Evolutionary conservation across 2,888 invertebrate genomes (phyloP), one percentile per base, ranked within the genome.

Genomic region (Eupithecia subumbrata): DNA sequence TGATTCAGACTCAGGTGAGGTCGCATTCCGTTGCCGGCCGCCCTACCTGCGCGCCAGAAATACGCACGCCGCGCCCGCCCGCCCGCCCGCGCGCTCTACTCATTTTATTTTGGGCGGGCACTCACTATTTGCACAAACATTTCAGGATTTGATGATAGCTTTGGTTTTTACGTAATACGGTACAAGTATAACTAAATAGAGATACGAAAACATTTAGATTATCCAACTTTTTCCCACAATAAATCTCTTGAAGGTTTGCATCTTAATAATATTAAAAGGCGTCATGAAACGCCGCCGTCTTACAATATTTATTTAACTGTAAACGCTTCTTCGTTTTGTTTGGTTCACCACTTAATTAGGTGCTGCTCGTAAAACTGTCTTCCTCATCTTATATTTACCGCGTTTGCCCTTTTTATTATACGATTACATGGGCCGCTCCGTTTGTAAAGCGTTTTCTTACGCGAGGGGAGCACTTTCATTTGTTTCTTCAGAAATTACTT

Each of bases 351-450:
- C 95, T 95, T 95, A 95, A 95, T 95, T 95, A 95, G 95, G 93
- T 92, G 91, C 89, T 88, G 93, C 90, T 95, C 95, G 95, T 95
- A 95, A 95, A 95, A 95, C 95, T 95, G 95, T 95, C 95, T 95
- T 94, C 93, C 94, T 95, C 95, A 94, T 95, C 95, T 94, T 94
- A 94, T 95, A 95, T 95, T 95, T 95, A 95, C 94, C 94, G 93
- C 94, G 94, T 94, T 94, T 93, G 94, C 94, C 95, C 95, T 94
- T 95, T 95, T 95, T 95, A 95, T 94, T 95, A 95, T 94, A 91
- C 95, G 95, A 95, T 95, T 94, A 95, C 94, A 92, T 91, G 92
- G 93, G 94, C 93, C 87, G 92, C 92, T 91, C 92, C 89, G 92
- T 94, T 93, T 92, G 93, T 89, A 91, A 92, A 93, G 90, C 92